Base-by-base conservation (phyloP, 1,140 invertebrate genomes). In the Drosophila jambulina region DNA sequence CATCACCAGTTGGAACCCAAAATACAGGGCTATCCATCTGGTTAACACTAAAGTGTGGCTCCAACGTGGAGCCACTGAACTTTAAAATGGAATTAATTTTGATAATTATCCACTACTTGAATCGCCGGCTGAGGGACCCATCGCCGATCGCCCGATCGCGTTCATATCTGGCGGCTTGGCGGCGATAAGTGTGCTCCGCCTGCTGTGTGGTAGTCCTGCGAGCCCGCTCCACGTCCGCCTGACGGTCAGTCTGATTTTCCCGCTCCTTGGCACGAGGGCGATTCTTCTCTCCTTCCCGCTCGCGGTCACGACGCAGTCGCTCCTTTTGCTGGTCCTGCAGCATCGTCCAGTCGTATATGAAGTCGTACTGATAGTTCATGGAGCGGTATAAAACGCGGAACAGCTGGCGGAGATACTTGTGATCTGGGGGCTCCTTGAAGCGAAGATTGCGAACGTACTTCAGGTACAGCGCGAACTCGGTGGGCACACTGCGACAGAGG, bases 311-410 rank as follows among this genome's bases (percentile, higher is more conserved):
- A 15, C 82, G 75, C 25, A 56, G 64, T 7, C 68, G 82, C 2
- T 84, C 75, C 27, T 67, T 67, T 34, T 75, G 68, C 29, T 57
- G 64, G n/a, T 49, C 40, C 17, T 65, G 54, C 84, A 99, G 94
- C 96, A 98, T 97, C 85, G 99, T 99, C 99, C 99, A 99, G 93
- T 99, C 99, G 94, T 99, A 99, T 9, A 98, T 97, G 93, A 99
- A 99, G 94, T 99, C 99, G 91, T 99, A 99, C 48, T 98, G 98
- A 93, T 99, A 98, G 57, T 98, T 98, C 86, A 99, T 96, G 70
- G 97, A 96, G 91, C 99, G 97, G 93, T 99, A 99, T 29, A 99
- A 94, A 68, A 98, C 98, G 48, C 99, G 95, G 94, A 99, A 99
- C 56, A 99, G 94, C 93, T 99, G 98, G 60, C 99, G 95, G 57